A percentile compares a stretch with the other conserved stretches of the same genome.
These are phyloP conservation scores for Mesorhabditis belari DNA, from an alignment of 2,888 invertebrate species.

Conservation along the genomic window DNA sequence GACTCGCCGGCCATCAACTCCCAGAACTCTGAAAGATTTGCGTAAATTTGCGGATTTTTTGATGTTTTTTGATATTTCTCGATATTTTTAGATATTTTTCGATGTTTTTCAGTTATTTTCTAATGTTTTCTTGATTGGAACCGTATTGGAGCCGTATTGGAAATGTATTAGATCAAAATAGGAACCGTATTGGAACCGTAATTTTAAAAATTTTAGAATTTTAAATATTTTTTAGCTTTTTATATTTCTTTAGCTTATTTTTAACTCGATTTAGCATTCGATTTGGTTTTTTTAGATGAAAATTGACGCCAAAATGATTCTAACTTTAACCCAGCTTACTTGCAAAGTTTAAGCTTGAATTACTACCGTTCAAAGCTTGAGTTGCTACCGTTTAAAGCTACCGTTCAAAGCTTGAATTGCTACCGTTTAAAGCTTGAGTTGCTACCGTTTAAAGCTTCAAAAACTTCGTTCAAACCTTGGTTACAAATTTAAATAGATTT, in stretches of 20 bases:
- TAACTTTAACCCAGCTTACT: background rate
- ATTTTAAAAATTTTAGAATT: background rate
- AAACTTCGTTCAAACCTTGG: background rate
- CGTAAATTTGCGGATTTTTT: background rate
- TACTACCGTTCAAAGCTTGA: too few species aligned
- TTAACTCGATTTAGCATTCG: background rate
- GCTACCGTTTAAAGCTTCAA: background rate
- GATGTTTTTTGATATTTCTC: too few species aligned
- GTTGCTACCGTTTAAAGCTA: too few species aligned
- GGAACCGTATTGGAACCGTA: background rate
- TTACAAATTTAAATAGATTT: too few species aligned
- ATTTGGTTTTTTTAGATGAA: background rate
- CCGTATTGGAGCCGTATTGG: too few species aligned
- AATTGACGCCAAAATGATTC: conserved; percentile 3
- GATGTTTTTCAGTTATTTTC: too few species aligned
- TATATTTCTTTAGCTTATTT: background rate
- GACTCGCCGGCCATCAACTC: conserved; percentile 52
- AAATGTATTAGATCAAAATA: too few species aligned
- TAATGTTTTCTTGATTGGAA: too few species aligned
- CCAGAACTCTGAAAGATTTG: conserved; percentile 43
- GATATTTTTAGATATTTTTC: too few species aligned
- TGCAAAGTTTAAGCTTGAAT: too few species aligned
- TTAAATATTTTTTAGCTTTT: background rate
- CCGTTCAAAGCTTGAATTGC: too few species aligned
- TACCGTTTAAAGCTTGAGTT: too few species aligned